A percentile compares a stretch with the other conserved stretches of the same genome.
These are phyloP conservation scores for Prionailurus viverrinus DNA, from an alignment of 2,113 vertebrate genomes.

Conservation along the genomic window DNA sequence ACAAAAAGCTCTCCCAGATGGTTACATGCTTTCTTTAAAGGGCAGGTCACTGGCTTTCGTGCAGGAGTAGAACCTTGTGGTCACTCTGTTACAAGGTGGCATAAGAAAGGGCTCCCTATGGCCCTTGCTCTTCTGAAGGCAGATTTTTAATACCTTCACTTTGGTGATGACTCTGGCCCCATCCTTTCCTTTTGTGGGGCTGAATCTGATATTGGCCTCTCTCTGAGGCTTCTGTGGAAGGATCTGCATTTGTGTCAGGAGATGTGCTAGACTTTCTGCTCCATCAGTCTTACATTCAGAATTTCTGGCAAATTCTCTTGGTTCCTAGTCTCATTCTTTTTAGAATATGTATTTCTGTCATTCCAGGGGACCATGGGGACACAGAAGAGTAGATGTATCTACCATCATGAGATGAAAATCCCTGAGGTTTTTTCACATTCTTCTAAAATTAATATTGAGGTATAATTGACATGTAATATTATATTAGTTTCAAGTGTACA, in stretches of 20 bases:
- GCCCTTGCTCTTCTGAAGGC: background rate
- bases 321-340: background rate
- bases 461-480: background rate
- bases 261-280: background rate
- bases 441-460: background rate
- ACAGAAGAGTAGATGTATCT: background rate
- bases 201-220: background rate
- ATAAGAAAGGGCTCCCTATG: background rate
- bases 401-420: background rate
- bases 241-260: background rate
- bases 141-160: background rate
- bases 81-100: background rate
- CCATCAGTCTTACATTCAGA: background rate
- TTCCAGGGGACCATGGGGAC: background rate
- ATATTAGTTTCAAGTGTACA: background rate
- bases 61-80: background rate
- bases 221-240: background rate
- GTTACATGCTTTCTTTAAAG: background rate
- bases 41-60: background rate
- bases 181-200: background rate
- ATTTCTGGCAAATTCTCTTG: background rate
- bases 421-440: background rate
- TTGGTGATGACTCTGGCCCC: background rate
- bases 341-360: background rate
- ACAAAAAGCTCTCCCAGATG: background rate